Evolutionary conservation across 1,140 invertebrate species (phyloP), one percentile per base, ranked within the genome.

Genomic region (Asbolus verrucosus): DNA sequence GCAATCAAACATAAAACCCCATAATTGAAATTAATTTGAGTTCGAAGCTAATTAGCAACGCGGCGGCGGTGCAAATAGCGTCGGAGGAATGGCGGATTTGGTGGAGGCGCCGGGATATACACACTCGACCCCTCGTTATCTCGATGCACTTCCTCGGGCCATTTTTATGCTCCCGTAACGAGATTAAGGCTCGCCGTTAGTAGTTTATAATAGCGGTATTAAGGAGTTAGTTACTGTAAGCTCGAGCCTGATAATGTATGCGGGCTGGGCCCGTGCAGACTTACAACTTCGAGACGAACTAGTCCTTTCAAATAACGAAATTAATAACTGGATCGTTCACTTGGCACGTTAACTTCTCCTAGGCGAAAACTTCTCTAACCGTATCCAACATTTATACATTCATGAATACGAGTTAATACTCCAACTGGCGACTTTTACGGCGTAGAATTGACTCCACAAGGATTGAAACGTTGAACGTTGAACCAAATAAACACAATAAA

Each of bases 171-270:
- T 63, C 43, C 46, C 46, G 63, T 71, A 71, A 71, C 69, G 65
- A 71, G 69, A 71, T 71, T 71, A 71, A 59, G 69, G 59, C 62
- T 67, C 63, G 50, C 63, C 46, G 46, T 54, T 69, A 69, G 46
- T 69, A 72, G 71, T 72, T 72, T 67, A 72, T 72, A 72, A 72
- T 72, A 69, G 67, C 61, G 71, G 67, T 66, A 72, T 72, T 72
- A 72, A 69, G 50, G 62, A 61, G 67, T 68, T 65, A 68, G 62
- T 65, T 69, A 43, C 54, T 65, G 65, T 65, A 69, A 66, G 36
- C 71, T 39, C 67, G 15, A 31, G 41, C 30, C 27, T 36, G 39
- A 69, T 69, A 72, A 72, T 72, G 38, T 72, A 72, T 66, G 71
- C 71, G 66, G 33, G 41, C 54, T 24, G 16, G 39, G 39, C 11